Percentiles rank a stretch among this genome's conserved stretches.
Evolutionary conservation across 2,888 invertebrate genomes (phyloP).

Genomic region (Hylaea fasciaria): DNA sequence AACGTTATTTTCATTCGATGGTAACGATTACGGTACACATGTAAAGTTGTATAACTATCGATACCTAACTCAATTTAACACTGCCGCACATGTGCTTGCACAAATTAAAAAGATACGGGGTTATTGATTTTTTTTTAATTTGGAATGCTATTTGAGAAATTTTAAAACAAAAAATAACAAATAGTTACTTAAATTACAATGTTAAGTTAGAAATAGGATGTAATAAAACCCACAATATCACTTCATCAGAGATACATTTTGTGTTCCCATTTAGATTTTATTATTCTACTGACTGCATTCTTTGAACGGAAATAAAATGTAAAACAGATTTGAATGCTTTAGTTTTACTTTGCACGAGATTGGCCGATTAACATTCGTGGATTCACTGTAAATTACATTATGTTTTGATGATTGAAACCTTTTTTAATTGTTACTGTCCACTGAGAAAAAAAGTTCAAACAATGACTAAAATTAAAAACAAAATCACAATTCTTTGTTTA

Average conservation of each 20-base stretch:
- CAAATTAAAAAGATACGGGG: slow-evolving; percentile 34
- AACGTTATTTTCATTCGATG: slow-evolving; percentile 37
- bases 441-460: not conserved
- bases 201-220: not conserved
- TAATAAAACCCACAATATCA: not conserved
- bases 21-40: slow-evolving; percentile 43
- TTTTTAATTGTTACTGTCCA: slow-evolving; percentile 1
- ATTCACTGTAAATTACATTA: too few species aligned
- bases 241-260: not conserved
- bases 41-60: slow-evolving; percentile 46
- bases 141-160: not conserved
- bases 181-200: not conserved
- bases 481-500: slow-evolving; percentile 24
- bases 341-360: too few species aligned
- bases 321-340: not conserved
- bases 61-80: slow-evolving; percentile 48
- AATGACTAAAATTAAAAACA: not conserved
- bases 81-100: slow-evolving; percentile 43
- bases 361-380: too few species aligned
- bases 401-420: too few species aligned
- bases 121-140: slow-evolving; percentile 12
- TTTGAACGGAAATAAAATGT: not conserved
- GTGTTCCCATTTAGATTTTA: not conserved
- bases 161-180: not conserved
- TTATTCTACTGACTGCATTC: not conserved